phyloP scores from a whole-genome alignment of 2,888 invertebrate species.

The Eupeodes latifasciatus region DNA sequence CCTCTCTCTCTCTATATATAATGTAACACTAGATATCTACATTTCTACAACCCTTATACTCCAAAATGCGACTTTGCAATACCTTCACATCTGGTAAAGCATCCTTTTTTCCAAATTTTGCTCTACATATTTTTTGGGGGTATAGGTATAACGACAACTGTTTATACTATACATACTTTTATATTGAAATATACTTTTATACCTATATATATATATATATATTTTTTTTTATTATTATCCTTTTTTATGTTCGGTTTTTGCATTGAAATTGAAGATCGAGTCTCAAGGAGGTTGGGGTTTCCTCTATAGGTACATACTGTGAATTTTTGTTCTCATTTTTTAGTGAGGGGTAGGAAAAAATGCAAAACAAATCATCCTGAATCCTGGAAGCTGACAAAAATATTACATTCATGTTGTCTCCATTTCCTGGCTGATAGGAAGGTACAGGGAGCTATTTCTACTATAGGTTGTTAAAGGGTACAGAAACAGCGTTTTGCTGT shows the following conservation, averaged over 20 bases:
- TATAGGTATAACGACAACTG: conserved; percentile 10
- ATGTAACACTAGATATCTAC: not conserved
- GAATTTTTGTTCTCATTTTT: conserved; percentile 12
- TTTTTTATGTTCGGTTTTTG: conserved; percentile 75
- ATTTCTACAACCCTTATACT: too few species aligned
- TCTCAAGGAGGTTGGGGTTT: conserved; percentile 37
- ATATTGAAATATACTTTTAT: not conserved
- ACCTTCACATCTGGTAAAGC: conserved; percentile 58
- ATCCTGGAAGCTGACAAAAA: conserved; percentile 67
- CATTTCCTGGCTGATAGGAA: not conserved
- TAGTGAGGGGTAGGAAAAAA: conserved; percentile 11
- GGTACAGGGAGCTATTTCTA: too few species aligned
- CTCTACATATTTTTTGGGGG: conserved; percentile 61
- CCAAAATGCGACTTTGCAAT: not conserved
- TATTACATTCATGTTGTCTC: conserved; percentile 66
- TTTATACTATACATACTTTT: not conserved
- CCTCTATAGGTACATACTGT: conserved; percentile 40
- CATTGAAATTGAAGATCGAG: conserved; percentile 75
- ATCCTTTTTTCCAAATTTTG: conserved; percentile 51
- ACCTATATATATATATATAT: too few species aligned
- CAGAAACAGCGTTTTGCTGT: too few species aligned
- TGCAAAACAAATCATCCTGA: conserved; percentile 47
- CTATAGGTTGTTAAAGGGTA: too few species aligned
- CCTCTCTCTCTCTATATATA: not conserved
- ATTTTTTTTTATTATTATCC: conserved; percentile 69